Conservation (phyloP, 1,140 invertebrate genomes). For the Heterodera schachtii region DNA sequence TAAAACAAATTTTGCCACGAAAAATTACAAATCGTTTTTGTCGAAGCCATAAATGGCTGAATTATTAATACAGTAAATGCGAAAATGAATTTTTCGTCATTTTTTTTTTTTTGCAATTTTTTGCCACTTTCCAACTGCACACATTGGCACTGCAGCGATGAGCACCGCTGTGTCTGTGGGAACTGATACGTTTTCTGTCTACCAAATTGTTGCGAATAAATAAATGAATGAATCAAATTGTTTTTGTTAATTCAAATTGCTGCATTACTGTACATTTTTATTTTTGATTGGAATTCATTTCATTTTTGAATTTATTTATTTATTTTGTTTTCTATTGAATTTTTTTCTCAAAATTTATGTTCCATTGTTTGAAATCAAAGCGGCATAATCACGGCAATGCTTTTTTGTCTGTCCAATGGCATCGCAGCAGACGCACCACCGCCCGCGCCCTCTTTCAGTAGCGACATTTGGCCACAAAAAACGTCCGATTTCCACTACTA, state of each 20-base stretch:
- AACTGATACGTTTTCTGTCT: conserved; percentile 10
- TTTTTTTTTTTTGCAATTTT: background rate
- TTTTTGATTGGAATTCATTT: background rate
- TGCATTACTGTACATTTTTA: background rate
- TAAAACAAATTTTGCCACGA: too few relatives aligned
- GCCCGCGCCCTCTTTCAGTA: background rate
- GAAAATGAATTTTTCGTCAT: too few relatives aligned
- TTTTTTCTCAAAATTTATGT: too few relatives aligned
- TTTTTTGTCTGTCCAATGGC: background rate
- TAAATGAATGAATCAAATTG: background rate
- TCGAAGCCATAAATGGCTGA: too few relatives aligned
- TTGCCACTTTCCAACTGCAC: background rate
- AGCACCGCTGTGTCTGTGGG: background rate
- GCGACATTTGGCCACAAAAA: background rate
- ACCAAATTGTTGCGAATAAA: background rate
- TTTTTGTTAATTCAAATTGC: background rate
- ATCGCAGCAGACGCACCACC: background rate
- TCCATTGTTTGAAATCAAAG: too few relatives aligned
- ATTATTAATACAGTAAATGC: too few relatives aligned
- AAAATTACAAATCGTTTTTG: too few relatives aligned
- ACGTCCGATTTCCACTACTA: background rate
- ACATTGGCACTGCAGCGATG: conserved; percentile 6
- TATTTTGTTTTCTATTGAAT: background rate
- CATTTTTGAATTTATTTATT: background rate
- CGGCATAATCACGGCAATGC: background rate